Evolutionary conservation across 2,113 vertebrate genomes (phyloP), one percentile per base, ranked within the genome.

Genomic region (Colius striatus): DNA sequence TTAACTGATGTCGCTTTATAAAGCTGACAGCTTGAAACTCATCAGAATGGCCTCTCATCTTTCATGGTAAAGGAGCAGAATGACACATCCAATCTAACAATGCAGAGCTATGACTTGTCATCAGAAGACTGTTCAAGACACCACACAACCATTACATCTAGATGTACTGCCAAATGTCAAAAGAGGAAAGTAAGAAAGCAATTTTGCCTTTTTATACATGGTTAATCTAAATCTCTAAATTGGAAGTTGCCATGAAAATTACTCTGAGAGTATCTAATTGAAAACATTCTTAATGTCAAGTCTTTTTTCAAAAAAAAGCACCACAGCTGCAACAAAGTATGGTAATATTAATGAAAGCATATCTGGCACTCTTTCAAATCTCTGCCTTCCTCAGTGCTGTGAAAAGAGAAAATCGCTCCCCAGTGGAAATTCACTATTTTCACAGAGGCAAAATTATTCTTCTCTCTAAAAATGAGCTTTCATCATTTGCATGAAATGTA

Each of bases 231-330:
- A 95, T 67, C 55, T 30, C 76, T 95, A 90, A 90, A 95, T 54
- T 94, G 62, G 70, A 95, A 92, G 55, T 84, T 91, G 95, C 82
- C 63, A 77, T 36, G 60, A 90, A 88, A 93, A 90, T 92, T 92
- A 88, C 47, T 60, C 51, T 61, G 53, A 68, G 73, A 84, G 58
- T 84, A 84, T 81, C 80, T 96, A 95, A 95, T 73, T 91, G 79
- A 96, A 95, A 95, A 96, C 43, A 92, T 75, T 96, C 94, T 92
- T 95, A 93, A 96, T 96, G 96, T 85, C n/a, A 84, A 86, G 66
- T 55, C 43, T 89, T 30, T 20, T 48, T 48, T 58, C 1, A 13
- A 61, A 82, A 87, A 62, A 30, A 75, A 78, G 85, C 76, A 18
- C 41, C 85, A 84, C 72, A 91, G 85, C 94, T 94, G 93, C 85